Evolutionary conservation across 2,113 vertebrate genomes (phyloP).

Genomic region (Delphinus delphis): DNA sequence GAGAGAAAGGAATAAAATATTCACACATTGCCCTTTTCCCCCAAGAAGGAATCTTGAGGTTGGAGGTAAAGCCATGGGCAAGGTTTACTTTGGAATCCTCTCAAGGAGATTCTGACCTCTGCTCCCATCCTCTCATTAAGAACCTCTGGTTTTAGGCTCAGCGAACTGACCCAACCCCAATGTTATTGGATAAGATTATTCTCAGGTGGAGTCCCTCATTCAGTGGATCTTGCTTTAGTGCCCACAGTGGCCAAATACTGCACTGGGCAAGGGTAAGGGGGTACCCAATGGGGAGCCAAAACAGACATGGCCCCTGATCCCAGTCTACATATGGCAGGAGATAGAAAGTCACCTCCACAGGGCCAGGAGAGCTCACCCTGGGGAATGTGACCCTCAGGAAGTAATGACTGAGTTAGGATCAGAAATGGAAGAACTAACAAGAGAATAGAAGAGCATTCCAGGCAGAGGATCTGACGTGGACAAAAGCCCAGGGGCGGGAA

Average conservation of each 20-base stretch:
- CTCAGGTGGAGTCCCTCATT: neutral
- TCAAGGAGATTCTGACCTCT: neutral
- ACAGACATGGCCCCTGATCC: neutral
- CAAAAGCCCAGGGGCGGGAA: fast-evolving
- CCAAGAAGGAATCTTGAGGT: neutral
- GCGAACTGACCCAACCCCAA: neutral
- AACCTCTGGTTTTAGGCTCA: neutral
- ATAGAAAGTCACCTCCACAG: neutral
- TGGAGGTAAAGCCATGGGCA: neutral
- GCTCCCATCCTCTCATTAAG: neutral
- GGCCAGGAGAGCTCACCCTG: neutral
- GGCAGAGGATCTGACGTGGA: neutral
- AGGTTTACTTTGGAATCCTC: neutral
- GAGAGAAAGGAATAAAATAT: neutral
- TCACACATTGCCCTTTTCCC: neutral
- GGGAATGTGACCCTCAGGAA: neutral
- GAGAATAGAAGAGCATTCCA: neutral
- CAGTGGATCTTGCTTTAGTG: neutral
- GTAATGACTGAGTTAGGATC: neutral
- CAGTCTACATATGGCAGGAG: neutral
- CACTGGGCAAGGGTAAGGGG: neutral
- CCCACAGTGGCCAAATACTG: neutral
- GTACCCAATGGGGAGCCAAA: neutral
- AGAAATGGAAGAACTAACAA: neutral
- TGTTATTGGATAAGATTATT: neutral